Percentiles rank a stretch among this genome's conserved stretches.
These are phyloP conservation scores for Macropus fuliginosus DNA, from an alignment of 2,797 vertebrate species.

Conservation along the genomic window DNA sequence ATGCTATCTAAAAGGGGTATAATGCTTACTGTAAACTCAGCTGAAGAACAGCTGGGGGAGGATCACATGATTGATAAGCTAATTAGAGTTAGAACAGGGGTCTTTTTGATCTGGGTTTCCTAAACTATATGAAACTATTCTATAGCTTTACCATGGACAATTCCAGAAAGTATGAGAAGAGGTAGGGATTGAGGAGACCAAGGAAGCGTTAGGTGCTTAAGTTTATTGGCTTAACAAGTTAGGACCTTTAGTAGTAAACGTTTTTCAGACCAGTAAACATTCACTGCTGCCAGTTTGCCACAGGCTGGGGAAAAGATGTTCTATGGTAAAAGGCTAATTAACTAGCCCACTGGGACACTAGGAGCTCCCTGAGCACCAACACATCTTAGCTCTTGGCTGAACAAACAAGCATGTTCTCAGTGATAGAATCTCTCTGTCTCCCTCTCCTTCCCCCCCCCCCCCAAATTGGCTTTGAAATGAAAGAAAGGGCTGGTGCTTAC, in stretches of 20 bases:
- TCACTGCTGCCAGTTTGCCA: neutral
- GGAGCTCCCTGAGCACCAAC: neutral
- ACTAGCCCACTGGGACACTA: neutral
- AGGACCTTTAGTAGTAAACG: neutral
- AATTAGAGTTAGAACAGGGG: neutral
- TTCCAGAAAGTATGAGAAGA: neutral
- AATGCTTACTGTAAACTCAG: neutral
- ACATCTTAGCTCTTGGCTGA: neutral
- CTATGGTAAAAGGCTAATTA: conserved; percentile 13
- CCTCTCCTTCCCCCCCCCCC: neutral
- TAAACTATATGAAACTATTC: neutral
- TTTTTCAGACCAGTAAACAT: neutral
- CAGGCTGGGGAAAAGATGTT: neutral
- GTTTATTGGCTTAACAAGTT: neutral
- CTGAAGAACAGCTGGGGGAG: neutral
- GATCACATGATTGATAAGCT: neutral
- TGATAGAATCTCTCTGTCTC: neutral
- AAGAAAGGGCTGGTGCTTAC: conserved; percentile 21
- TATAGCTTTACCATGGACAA: neutral
- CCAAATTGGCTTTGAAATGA: neutral
- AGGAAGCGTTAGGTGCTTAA: neutral
- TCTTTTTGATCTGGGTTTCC: neutral
- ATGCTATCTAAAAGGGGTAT: neutral
- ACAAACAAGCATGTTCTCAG: neutral
- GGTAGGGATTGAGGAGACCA: neutral